Percentiles rank a stretch among this genome's conserved stretches.
Evolutionary conservation across 1,140 invertebrate species (phyloP).

Genomic region (Drosophila suzukii): DNA sequence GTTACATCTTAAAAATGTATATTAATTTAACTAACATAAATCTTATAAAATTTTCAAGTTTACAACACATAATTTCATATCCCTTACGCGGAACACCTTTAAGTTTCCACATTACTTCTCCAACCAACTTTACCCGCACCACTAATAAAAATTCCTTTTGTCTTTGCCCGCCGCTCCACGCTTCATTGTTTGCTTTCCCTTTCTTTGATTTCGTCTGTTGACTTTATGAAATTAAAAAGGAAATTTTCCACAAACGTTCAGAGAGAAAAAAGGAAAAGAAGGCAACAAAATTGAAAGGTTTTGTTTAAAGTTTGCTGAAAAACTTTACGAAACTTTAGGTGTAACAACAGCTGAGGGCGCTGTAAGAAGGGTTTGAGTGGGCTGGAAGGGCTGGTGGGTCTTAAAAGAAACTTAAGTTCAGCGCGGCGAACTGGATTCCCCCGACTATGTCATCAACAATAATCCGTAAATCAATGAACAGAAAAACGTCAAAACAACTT

Average conservation of each 20-base stretch:
- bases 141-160: slow-evolving; percentile 30
- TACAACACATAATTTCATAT: no score
- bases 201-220: slow-evolving; percentile 53
- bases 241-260: slow-evolving; percentile 50
- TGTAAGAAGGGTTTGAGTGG: slow-evolving; percentile 3
- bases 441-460: slow-evolving; percentile 36
- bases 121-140: slow-evolving; percentile 12
- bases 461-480: slow-evolving; percentile 77
- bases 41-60: no score
- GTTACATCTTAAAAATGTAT: no score
- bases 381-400: not conserved
- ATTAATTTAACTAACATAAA: no score
- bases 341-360: slow-evolving; percentile 60
- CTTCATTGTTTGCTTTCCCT: slow-evolving; percentile 48
- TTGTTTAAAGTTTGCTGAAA: slow-evolving; percentile 65
- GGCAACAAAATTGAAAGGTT: slow-evolving; percentile 46
- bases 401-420: slow-evolving; percentile 1
- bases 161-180: slow-evolving; percentile 21
- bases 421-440: slow-evolving; percentile 6
- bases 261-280: slow-evolving; percentile 4
- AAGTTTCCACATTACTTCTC: slow-evolving; percentile 5
- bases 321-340: slow-evolving; percentile 64
- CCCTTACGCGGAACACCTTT: not conserved
- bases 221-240: slow-evolving; percentile 73
- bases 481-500: slow-evolving; percentile 56